A percentile compares a stretch with the other conserved stretches of the same genome.
Evolutionary conservation across 2,888 invertebrate species (phyloP).

Genomic region (Pocota personata): DNA sequence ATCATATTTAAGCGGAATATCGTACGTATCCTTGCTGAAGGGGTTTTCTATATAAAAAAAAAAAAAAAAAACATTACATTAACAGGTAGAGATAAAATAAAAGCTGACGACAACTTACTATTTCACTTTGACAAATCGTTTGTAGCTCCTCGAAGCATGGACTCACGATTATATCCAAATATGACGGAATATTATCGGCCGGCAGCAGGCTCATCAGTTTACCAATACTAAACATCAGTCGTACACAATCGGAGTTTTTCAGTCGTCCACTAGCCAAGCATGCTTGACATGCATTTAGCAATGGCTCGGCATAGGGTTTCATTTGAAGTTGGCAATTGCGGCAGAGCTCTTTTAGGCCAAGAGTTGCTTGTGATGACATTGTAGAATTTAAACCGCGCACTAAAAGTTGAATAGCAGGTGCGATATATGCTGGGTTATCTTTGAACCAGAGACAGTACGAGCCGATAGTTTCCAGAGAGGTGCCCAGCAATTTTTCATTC

Average conservation of each 20-base stretch:
- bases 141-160: conserved; percentile 87
- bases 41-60: conserved; percentile 82
- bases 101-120: conserved; percentile 81
- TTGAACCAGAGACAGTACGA: conserved; percentile 94
- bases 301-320: conserved; percentile 89
- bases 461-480: conserved; percentile 91
- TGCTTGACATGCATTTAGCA: conserved; percentile 88
- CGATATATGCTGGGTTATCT: conserved; percentile 87
- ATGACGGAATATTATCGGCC: conserved; percentile 86
- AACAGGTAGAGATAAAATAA: not conserved
- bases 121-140: conserved; percentile 83
- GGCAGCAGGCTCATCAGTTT: conserved; percentile 88
- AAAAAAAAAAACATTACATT: not conserved
- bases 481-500: conserved; percentile 86
- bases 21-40: conserved; percentile 84
- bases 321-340: conserved; percentile 91
- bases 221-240: conserved; percentile 91
- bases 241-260: conserved; percentile 87
- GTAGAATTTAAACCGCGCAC: conserved; percentile 87
- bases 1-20: conserved; percentile 88
- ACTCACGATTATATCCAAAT: conserved; percentile 88
- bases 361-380: conserved; percentile 91
- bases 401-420: conserved; percentile 87
- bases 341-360: conserved; percentile 94
- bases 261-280: conserved; percentile 84